These are phyloP conservation scores for Labeo rohita DNA, from an alignment of 2,113 vertebrate genomes.

Conservation along the genomic window DNA sequence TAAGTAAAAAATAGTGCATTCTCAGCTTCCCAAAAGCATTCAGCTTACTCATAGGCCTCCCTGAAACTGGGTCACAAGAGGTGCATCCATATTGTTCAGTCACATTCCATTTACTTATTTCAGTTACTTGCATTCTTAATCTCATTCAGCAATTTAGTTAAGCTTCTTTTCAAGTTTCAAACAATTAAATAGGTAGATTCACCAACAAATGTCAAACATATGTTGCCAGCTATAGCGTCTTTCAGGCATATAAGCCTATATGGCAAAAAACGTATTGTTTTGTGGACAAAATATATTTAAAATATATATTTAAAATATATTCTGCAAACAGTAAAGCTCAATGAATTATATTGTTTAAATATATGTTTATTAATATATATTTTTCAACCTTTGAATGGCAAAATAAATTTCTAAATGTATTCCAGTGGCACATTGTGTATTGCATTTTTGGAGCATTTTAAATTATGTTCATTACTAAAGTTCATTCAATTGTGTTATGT, in stretches of 20 bases:
- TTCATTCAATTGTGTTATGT: too few species aligned
- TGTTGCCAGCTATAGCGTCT: neutral
- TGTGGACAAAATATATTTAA: too few species aligned
- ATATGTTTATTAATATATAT: too few species aligned
- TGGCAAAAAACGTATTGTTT: too few species aligned
- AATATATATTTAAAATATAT: too few species aligned
- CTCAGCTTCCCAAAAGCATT: constrained; percentile 42
- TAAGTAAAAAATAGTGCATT: constrained; percentile 31
- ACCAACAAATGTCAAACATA: neutral
- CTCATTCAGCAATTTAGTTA: neutral
- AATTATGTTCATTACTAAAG: too few species aligned
- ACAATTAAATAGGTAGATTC: neutral
- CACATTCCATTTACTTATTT: neutral
- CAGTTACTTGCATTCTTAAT: neutral
- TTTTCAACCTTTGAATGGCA: too few species aligned
- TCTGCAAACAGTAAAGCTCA: too few species aligned
- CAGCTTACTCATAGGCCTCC: constrained; percentile 8
- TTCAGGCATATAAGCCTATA: neutral
- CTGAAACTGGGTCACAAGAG: constrained; percentile 26
- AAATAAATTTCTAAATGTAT: too few species aligned
- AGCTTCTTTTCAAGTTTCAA: neutral
- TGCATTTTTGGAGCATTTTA: too few species aligned
- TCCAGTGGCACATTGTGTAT: too few species aligned
- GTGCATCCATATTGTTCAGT: constrained; percentile 11
- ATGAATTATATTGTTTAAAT: too few species aligned